Conservation (phyloP, 92 coral and sea anemone genomes). For the Isaurus tuberculatus region DNA sequence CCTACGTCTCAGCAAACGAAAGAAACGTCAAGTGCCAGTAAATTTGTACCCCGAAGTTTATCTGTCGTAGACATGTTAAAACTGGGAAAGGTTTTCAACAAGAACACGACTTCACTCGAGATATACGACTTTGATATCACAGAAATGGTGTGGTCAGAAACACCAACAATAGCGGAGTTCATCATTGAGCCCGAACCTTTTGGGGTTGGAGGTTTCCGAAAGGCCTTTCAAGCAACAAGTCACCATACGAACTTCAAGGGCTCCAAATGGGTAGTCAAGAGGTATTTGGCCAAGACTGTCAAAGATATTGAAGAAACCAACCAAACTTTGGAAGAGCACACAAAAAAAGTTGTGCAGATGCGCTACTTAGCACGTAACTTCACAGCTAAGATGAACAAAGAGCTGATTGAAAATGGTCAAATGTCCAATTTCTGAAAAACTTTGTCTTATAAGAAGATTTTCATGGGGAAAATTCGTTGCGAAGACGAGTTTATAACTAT, state of each 20-base stretch:
- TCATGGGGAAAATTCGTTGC: slow-evolving; percentile 11
- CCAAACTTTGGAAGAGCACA: slow-evolving; percentile 25
- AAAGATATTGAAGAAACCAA: slow-evolving; percentile 1
- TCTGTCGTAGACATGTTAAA: slow-evolving; percentile 21
- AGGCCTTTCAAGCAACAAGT: slow-evolving; percentile 36
- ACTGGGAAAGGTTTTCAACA: slow-evolving; percentile 21
- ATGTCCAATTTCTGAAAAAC: slow-evolving; percentile 15
- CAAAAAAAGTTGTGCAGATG: slow-evolving; percentile 26
- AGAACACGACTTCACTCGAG: background rate
- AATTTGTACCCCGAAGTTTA: slow-evolving; percentile 6
- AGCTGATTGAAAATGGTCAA: background rate
- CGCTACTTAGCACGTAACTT: slow-evolving; percentile 30
- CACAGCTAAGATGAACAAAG: slow-evolving; percentile 26
- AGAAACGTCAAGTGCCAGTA: slow-evolving; percentile 14
- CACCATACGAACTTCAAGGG: slow-evolving; percentile 1
- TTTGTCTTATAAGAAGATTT: slow-evolving; percentile 14
- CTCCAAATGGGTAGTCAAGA: slow-evolving; percentile 22
- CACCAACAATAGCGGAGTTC: background rate
- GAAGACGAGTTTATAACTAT: slow-evolving; percentile 23
- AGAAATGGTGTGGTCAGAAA: slow-evolving; percentile 5
- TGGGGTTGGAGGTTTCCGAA: slow-evolving; percentile 19
- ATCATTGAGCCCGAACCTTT: background rate
- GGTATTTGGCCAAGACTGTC: slow-evolving; percentile 28
- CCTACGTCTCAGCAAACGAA: slow-evolving; percentile 6
- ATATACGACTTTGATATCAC: slow-evolving; percentile 10